Percentiles rank a stretch among this genome's conserved stretches.
Evolutionary conservation across 2,888 invertebrate genomes (phyloP).

Genomic region (Aleiodes leptofemur): DNA sequence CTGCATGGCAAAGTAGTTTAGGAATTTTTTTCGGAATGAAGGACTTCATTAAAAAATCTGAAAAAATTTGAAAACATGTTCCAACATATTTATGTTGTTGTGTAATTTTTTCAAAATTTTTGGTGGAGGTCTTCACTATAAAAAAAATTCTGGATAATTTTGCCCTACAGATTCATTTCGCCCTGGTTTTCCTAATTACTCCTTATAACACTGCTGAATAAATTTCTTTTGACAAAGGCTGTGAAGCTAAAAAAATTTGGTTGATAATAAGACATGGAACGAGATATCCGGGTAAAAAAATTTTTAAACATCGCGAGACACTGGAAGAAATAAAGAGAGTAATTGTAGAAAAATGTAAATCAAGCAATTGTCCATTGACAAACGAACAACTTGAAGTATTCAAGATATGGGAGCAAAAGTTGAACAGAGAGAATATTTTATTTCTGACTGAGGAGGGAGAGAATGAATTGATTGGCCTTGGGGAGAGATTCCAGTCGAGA

Average conservation of each 20-base stretch:
- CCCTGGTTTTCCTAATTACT: background rate
- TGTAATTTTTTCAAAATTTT: too few relatives aligned
- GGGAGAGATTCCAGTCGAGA: constrained; percentile 84
- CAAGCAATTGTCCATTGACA: constrained; percentile 75
- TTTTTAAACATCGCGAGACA: constrained; percentile 77
- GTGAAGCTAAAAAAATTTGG: constrained; percentile 83
- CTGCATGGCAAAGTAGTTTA: too few relatives aligned
- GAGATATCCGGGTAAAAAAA: constrained; percentile 81
- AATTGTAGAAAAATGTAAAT: constrained; percentile 77
- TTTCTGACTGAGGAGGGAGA: constrained; percentile 83
- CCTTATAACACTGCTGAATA: background rate
- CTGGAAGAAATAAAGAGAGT: constrained; percentile 78
- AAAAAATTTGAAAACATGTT: too few relatives aligned
- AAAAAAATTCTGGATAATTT: too few relatives aligned
- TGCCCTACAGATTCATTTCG: background rate
- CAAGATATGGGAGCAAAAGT: constrained; percentile 79
- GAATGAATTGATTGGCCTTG: constrained; percentile 84
- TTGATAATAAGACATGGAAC: constrained; percentile 87
- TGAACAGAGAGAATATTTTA: constrained; percentile 78
- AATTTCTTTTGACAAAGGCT: constrained; percentile 75
- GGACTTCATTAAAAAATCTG: too few relatives aligned
- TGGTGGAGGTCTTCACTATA: too few relatives aligned
- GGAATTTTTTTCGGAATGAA: too few relatives aligned
- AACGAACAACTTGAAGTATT: constrained; percentile 76
- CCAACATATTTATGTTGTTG: too few relatives aligned